These are phyloP conservation scores for Gymnosoma rotundatum DNA, from an alignment of 2,888 invertebrate species.

Conservation along the genomic window DNA sequence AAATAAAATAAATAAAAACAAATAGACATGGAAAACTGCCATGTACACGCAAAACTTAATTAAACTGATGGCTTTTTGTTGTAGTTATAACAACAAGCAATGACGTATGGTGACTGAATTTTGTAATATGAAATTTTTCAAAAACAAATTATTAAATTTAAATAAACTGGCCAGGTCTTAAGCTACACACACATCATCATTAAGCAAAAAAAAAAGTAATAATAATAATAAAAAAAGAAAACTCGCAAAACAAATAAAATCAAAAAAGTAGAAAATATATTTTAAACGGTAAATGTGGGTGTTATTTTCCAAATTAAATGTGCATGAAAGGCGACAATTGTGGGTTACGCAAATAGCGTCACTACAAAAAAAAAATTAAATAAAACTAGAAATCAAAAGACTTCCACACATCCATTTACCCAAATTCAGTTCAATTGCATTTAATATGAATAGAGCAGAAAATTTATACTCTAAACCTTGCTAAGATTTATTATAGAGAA, in stretches of 20 bases:
- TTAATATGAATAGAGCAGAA: constrained; percentile 22
- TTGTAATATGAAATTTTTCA: background rate
- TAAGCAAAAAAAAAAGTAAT: background rate
- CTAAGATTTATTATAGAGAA: background rate
- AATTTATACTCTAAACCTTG: background rate
- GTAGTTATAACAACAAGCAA: constrained; percentile 12
- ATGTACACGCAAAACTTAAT: constrained; percentile 19
- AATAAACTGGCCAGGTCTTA: constrained; percentile 19
- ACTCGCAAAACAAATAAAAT: background rate
- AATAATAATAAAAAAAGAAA: constrained; percentile 3
- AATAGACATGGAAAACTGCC: background rate
- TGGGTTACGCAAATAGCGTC: background rate
- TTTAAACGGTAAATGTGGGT: constrained; percentile 32
- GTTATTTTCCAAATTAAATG: constrained; percentile 28
- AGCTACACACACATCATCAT: background rate
- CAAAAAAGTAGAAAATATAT: background rate
- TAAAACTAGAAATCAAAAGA: no score
- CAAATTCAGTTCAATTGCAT: background rate
- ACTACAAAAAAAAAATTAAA: constrained; percentile 16
- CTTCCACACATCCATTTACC: background rate
- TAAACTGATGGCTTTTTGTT: constrained; percentile 21
- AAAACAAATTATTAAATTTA: constrained; percentile 8
- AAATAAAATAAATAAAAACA: background rate
- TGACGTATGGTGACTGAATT: background rate
- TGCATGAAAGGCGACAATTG: constrained; percentile 50